Conservation (phyloP, 2,888 invertebrate genomes). For the Ochropleura leucogaster region DNA sequence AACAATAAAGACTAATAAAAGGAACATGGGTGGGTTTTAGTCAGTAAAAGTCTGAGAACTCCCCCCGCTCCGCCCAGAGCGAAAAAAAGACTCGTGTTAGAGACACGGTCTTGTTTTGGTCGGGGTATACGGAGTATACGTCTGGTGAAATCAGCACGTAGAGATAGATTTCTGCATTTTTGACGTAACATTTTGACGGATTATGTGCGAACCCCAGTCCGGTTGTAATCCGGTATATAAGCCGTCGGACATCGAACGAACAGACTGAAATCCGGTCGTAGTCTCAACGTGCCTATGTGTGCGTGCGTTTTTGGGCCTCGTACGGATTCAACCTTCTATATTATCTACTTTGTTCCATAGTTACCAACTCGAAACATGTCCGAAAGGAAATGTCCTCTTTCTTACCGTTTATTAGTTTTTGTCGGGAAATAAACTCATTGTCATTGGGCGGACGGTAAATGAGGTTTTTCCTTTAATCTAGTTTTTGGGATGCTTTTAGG, state of each 20-base stretch:
- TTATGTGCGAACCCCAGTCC: neutral
- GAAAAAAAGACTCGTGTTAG: too few species aligned
- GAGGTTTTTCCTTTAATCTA: slow-evolving; percentile 72
- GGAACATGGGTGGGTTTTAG: too few species aligned
- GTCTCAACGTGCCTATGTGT: neutral
- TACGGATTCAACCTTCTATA: neutral
- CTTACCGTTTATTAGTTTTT: slow-evolving; percentile 76
- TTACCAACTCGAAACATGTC: slow-evolving; percentile 74
- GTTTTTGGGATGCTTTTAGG: slow-evolving; percentile 68
- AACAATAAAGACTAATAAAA: too few species aligned
- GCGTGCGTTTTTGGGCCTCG: neutral
- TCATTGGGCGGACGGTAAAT: slow-evolving; percentile 68
- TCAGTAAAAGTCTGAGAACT: too few species aligned
- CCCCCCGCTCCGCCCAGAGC: too few species aligned
- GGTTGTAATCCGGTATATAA: too few species aligned
- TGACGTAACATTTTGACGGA: neutral
- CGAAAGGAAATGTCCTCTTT: slow-evolving; percentile 72
- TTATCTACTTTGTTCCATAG: slow-evolving; percentile 23
- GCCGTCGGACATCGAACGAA: too few species aligned
- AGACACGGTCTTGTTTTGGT: too few species aligned
- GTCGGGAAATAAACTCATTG: slow-evolving; percentile 74
- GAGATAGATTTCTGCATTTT: too few species aligned
- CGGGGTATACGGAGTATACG: too few species aligned
- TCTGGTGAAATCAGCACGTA: too few species aligned
- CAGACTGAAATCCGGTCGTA: neutral